Evolutionary conservation across 2,888 invertebrate genomes (phyloP), one percentile per base, ranked within the genome.

Genomic region (Lydus trimaculatus): DNA sequence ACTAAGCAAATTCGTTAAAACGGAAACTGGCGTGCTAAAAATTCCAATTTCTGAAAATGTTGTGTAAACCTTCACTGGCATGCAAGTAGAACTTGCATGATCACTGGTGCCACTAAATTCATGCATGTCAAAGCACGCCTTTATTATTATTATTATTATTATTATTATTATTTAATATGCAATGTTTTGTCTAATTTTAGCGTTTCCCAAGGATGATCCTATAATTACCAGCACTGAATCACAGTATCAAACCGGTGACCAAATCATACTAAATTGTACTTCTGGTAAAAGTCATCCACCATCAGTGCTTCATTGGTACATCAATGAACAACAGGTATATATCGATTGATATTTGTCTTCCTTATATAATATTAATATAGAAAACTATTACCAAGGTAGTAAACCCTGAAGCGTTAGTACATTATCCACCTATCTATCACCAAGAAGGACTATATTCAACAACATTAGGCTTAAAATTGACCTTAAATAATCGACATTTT

Each of bases 231-330:
- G 93, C 56, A 91, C 91, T 75, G 90, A 91, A 81, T 87, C 89
- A 82, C 90, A 91, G 79, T 93, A 92, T 81, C 90, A 92, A 85
- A 90, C 90, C 82, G 92, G 92, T 48, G 92, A 93, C 82, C 90
- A 89, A 72, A 87, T 93, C 78, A 91, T 90, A 82, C 85, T 93
- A 73, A 93, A 93, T 84, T 93, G 93, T 84, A 92, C 92, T 48
- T 93, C 93, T 56, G 92, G 92, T 56, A 89, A 91, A 81, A 93
- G 93, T 70, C 91, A 91, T 83, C 93, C 93, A 36, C 91, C 92
- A 23, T 92, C 93, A 25, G 87, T 90, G 72, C 88, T 93, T 31
- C 91, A 91, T 81, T 93, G 93, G 93, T 92, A 91, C 84, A 92
- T 93, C 81, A 92, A 93, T 81, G 92, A 92, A 77, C 89, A 92